These are phyloP conservation scores for Chanos chanos DNA, from an alignment of 2,797 vertebrate genomes.

Conservation along the genomic window DNA sequence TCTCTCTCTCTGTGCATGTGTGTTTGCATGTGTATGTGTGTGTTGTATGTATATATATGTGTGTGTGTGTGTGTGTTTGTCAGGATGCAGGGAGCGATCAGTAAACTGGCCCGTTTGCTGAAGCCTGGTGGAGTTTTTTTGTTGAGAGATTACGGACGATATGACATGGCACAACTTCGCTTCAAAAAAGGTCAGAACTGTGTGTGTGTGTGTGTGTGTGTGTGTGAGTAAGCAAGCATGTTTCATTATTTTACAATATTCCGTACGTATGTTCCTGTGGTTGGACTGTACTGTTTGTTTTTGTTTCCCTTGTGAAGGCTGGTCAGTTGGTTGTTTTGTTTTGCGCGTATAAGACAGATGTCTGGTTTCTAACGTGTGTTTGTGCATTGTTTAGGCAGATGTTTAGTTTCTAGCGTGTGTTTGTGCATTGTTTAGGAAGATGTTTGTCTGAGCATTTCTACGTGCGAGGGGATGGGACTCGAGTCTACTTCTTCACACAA, in stretches of 20 bases:
- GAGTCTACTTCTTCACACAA: constrained; percentile 98
- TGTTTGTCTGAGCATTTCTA: constrained; percentile 97
- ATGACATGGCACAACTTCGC: constrained; percentile 94
- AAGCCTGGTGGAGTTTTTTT: constrained; percentile 89
- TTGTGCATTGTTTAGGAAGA: constrained; percentile 71
- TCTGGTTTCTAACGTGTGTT: neutral
- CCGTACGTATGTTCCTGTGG: neutral
- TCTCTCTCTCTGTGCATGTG: neutral
- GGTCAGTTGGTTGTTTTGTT: too few species aligned
- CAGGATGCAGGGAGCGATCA: constrained; percentile 81
- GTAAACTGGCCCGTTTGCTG: constrained; percentile 77
- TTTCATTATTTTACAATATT: neutral
- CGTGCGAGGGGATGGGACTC: constrained; percentile 93
- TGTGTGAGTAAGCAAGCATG: neutral
- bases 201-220: neutral
- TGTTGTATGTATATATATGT: neutral
- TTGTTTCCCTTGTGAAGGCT: too few species aligned
- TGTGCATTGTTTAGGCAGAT: constrained; percentile 35
- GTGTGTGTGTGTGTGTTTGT: constrained; percentile 9
- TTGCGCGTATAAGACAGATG: too few species aligned
- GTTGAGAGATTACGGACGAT: constrained; percentile 93
- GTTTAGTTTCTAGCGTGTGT: neutral
- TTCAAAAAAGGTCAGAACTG: constrained; percentile 88
- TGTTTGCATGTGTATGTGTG: neutral
- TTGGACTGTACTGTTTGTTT: neutral